phyloP scores from a whole-genome alignment of 2,888 invertebrate genomes.

The Kuschelorhynchus macadamiae region DNA sequence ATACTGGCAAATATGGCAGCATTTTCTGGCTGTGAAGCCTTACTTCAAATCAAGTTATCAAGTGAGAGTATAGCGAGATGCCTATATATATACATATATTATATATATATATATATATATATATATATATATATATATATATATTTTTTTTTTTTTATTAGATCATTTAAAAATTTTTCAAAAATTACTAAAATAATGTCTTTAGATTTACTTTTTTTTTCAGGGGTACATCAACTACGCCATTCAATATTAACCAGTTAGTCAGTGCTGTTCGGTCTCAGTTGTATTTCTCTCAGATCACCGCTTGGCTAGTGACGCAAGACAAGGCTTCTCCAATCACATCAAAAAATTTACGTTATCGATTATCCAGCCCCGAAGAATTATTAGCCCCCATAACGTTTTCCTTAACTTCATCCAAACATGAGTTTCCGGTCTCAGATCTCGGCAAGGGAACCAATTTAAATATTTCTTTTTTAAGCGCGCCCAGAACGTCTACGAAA shows the following conservation, averaged over 20 bases:
- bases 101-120: too few relatives aligned
- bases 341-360: conserved; percentile 64
- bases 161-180: too few relatives aligned
- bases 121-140: too few relatives aligned
- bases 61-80: too few relatives aligned
- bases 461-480: conserved; percentile 75
- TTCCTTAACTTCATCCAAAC: conserved; percentile 69
- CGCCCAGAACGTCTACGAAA: conserved; percentile 78
- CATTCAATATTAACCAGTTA: conserved; percentile 79
- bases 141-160: too few relatives aligned
- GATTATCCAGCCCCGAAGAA: conserved; percentile 80
- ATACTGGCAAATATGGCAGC: too few relatives aligned
- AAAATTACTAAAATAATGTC: too few relatives aligned
- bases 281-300: conserved; percentile 96
- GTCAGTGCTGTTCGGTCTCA: conserved; percentile 95
- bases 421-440: conserved; percentile 81
- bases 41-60: too few relatives aligned
- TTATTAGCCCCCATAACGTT: conserved; percentile 73
- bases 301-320: conserved; percentile 85
- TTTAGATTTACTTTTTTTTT: conserved; percentile 58
- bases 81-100: too few relatives aligned
- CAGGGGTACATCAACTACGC: conserved; percentile 69
- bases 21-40: too few relatives aligned
- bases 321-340: conserved; percentile 59
- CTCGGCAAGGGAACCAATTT: conserved; percentile 76